Percentiles rank a stretch among this genome's conserved stretches.
phyloP scores from a whole-genome alignment of 2,113 vertebrate genomes.

The Pelobates fuscus region DNA sequence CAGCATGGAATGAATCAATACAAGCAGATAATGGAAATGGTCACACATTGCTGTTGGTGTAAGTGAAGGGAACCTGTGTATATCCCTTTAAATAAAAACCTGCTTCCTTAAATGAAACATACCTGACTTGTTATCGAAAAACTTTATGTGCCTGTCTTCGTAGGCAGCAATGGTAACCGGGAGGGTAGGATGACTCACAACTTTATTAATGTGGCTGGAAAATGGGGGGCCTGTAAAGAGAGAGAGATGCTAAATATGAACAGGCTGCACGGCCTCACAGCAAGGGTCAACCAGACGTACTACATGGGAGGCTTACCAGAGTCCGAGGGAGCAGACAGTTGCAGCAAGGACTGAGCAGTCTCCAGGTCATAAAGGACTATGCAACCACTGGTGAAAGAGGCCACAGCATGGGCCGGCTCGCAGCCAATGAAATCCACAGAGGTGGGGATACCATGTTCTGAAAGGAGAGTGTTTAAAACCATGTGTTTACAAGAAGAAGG shows the following conservation, averaged over 20 bases:
- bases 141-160: conserved; percentile 96
- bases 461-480: conserved; percentile 2
- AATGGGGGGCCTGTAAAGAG: conserved; percentile 74
- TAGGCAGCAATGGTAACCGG: conserved; percentile 95
- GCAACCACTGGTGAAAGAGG: conserved; percentile 86
- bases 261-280: too few species aligned
- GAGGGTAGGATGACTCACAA: conserved; percentile 96
- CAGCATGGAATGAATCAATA: too few species aligned
- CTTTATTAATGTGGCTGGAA: conserved; percentile 90
- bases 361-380: conserved; percentile 93
- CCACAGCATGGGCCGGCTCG: conserved; percentile 94
- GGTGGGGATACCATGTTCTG: conserved; percentile 90
- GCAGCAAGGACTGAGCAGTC: conserved; percentile 86
- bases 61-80: too few species aligned
- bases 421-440: conserved; percentile 94
- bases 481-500: too few species aligned
- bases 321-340: conserved; percentile 85
- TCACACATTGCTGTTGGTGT: too few species aligned
- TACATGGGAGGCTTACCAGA: conserved; percentile 77
- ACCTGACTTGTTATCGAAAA: conserved; percentile 99
- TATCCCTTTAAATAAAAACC: too few species aligned
- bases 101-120: too few species aligned
- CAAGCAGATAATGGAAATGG: too few species aligned
- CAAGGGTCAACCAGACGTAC: too few species aligned
- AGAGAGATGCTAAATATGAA: neutral